Percentiles rank a stretch among this genome's conserved stretches.
Evolutionary conservation across 2,888 invertebrate genomes (phyloP).

Genomic region (Cacoxenus indagator): DNA sequence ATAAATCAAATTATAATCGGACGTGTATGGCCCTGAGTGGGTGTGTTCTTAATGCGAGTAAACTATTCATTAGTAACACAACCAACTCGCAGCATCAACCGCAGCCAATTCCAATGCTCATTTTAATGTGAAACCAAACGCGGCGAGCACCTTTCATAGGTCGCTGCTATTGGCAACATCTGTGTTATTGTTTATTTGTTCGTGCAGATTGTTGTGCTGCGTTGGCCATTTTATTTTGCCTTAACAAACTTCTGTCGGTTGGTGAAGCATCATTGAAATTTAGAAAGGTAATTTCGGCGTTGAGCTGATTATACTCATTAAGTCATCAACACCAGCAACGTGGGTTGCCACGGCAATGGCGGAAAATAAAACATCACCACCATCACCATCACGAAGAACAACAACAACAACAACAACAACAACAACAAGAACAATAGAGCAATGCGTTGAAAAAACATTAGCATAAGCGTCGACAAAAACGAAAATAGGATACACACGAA

Average conservation of each 20-base stretch:
- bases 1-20: slow-evolving; percentile 7
- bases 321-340: slow-evolving; percentile 49
- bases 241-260: not conserved
- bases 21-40: not conserved
- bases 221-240: not conserved
- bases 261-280: slow-evolving; percentile 55
- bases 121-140: slow-evolving; percentile 1
- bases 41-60: not conserved
- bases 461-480: slow-evolving; percentile 4
- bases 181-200: not conserved
- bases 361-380: too few relatives aligned
- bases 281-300: slow-evolving; percentile 60
- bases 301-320: slow-evolving; percentile 63
- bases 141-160: not conserved
- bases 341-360: slow-evolving; percentile 8
- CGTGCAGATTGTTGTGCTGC: not conserved
- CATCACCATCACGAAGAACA: not conserved
- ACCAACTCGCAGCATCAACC: not conserved
- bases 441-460: not conserved
- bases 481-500: not conserved
- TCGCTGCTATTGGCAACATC: not conserved
- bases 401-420: slow-evolving; percentile 29
- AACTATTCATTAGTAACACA: slow-evolving; percentile 13
- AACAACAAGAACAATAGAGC: not conserved
- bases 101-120: slow-evolving; percentile 1